These are phyloP conservation scores for Tragelaphus scriptus DNA, from an alignment of 2,113 vertebrate genomes.

Conservation along the genomic window DNA sequence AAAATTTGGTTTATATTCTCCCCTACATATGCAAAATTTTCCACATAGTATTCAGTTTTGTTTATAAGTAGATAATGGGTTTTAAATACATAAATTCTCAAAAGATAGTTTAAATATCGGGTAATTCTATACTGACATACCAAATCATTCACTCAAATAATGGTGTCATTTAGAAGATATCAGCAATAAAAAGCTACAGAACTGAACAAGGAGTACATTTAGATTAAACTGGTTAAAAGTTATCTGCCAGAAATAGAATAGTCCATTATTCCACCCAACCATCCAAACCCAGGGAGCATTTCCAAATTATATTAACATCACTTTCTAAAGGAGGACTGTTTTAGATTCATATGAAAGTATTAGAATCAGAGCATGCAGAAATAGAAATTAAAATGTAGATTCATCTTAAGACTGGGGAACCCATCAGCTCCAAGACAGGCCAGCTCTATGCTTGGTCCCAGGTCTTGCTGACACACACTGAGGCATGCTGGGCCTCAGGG, in stretches of 20 bases:
- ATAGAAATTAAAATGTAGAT: constrained; percentile 25
- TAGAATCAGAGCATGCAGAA: constrained; percentile 53
- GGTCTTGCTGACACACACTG: not conserved
- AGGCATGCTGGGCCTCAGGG: not conserved
- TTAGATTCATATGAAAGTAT: not conserved
- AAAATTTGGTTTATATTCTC: not conserved
- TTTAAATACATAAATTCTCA: not conserved
- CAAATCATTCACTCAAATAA: constrained; percentile 1
- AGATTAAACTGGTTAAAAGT: not conserved
- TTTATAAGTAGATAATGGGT: not conserved
- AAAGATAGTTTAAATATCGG: not conserved
- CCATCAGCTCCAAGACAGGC: not conserved
- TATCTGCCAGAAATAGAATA: constrained; percentile 16
- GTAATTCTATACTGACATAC: not conserved
- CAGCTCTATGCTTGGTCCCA: not conserved
- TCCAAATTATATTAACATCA: constrained; percentile 12
- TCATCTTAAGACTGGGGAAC: constrained; percentile 9
- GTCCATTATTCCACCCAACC: constrained; percentile 17
- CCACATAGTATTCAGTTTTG: not conserved
- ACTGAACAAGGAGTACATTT: not conserved
- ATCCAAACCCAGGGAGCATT: constrained; percentile 29
- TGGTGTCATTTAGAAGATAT: not conserved
- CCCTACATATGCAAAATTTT: not conserved
- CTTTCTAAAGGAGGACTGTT: constrained; percentile 66
- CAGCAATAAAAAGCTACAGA: not conserved